phyloP scores from a whole-genome alignment of 2,888 invertebrate species.

The Graphium colonna region DNA sequence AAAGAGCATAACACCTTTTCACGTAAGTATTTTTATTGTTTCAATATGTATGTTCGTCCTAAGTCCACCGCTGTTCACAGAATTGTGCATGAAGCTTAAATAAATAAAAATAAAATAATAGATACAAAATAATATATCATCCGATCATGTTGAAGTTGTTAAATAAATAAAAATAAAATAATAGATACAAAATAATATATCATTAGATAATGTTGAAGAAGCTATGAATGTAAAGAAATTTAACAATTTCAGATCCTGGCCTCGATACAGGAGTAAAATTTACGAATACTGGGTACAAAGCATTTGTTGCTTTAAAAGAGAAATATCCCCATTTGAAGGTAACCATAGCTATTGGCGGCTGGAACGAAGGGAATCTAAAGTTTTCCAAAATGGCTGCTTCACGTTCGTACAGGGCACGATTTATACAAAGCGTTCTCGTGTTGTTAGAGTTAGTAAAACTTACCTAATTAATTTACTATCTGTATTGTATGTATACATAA shows the following conservation, averaged over 20 bases:
- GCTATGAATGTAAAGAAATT: no score
- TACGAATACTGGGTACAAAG: no score
- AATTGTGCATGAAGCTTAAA: no score
- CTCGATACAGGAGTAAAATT: no score
- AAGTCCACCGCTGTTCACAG: no score
- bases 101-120: background rate
- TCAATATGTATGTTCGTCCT: no score
- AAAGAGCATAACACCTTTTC: no score
- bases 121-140: no score
- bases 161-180: background rate
- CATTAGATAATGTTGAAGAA: no score
- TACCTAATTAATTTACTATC: no score
- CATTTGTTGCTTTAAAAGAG: background rate
- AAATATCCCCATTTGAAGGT: background rate
- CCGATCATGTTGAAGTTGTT: no score
- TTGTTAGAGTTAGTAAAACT: background rate
- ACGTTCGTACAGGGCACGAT: background rate
- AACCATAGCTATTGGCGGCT: background rate
- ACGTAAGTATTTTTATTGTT: no score
- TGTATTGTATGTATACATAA: background rate
- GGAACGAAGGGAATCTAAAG: background rate
- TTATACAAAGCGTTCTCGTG: background rate
- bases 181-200: background rate
- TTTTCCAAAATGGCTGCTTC: background rate
- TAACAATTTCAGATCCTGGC: background rate